Evolutionary conservation across 2,888 invertebrate species (phyloP).

Genomic region (Cetonia aurata): DNA sequence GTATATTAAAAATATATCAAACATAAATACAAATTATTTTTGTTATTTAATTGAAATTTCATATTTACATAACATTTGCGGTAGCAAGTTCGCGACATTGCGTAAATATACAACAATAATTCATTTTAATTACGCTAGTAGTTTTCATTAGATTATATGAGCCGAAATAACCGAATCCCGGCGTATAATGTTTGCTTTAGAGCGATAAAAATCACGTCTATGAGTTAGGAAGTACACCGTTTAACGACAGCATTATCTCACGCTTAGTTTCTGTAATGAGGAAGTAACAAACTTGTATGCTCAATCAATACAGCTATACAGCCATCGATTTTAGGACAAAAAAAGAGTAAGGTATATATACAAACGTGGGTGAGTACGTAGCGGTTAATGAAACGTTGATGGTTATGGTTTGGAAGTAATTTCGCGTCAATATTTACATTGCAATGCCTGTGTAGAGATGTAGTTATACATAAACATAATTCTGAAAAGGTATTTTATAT

Average conservation of each 20-base stretch:
- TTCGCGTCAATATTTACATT: too few species aligned
- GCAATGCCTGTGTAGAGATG: too few species aligned
- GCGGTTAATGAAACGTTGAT: too few species aligned
- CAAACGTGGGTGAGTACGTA: too few species aligned
- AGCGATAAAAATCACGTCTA: slow-evolving; percentile 16
- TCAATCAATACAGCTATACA: too few species aligned
- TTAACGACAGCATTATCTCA: slow-evolving; percentile 9
- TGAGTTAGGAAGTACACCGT: neutral
- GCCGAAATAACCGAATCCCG: slow-evolving; percentile 14
- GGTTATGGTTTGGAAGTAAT: too few species aligned
- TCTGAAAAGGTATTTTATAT: too few species aligned
- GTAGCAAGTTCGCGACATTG: slow-evolving; percentile 2
- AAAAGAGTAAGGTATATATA: too few species aligned
- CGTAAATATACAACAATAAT: slow-evolving; percentile 24
- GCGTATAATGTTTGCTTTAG: slow-evolving; percentile 7
- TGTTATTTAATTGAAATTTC: slow-evolving; percentile 4
- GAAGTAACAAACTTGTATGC: neutral
- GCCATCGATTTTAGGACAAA: too few species aligned
- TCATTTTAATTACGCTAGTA: slow-evolving; percentile 18
- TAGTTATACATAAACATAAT: too few species aligned
- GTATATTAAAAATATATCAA: too few species aligned
- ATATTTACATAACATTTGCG: slow-evolving; percentile 22
- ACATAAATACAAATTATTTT: neutral
- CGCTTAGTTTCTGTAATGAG: slow-evolving; percentile 12
- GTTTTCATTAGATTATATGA: slow-evolving; percentile 25